phyloP scores from a whole-genome alignment of 2,113 vertebrate genomes.

The Hyperopisus bebe region DNA sequence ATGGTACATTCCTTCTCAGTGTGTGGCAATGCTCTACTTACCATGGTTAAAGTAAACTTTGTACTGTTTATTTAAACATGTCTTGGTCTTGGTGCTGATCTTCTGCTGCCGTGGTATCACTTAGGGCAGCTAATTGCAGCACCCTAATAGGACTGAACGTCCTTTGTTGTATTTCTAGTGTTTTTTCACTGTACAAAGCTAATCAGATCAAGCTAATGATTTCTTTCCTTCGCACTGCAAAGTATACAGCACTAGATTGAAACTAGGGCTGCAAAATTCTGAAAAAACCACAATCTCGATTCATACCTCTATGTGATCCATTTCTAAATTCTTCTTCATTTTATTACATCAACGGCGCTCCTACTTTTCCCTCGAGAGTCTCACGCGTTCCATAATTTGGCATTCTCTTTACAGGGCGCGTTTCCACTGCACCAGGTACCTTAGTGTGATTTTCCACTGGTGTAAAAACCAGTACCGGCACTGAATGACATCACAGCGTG shows the following conservation, averaged over 20 bases:
- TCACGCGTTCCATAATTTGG: no score
- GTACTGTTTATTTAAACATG: neutral
- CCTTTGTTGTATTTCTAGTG: neutral
- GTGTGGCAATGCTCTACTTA: neutral
- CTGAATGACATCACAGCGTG: no score
- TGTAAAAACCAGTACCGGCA: no score
- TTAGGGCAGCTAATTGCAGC: neutral
- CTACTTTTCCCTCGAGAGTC: no score
- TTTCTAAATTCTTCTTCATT: no score
- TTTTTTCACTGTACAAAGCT: neutral
- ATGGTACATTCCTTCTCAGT: neutral
- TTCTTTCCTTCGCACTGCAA: neutral
- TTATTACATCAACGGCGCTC: no score
- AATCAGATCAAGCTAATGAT: neutral
- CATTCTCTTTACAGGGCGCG: no score
- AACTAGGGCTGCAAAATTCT: no score
- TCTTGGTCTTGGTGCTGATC: neutral
- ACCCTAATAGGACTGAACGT: neutral
- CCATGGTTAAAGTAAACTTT: neutral
- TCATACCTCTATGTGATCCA: no score
- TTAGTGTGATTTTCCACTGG: no score
- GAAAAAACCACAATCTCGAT: no score
- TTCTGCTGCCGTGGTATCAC: neutral
- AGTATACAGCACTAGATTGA: neutral
- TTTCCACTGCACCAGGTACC: no score